Evolutionary conservation across 92 coral and sea anemone species (phyloP).

Genomic region (Actinernus sp.): DNA sequence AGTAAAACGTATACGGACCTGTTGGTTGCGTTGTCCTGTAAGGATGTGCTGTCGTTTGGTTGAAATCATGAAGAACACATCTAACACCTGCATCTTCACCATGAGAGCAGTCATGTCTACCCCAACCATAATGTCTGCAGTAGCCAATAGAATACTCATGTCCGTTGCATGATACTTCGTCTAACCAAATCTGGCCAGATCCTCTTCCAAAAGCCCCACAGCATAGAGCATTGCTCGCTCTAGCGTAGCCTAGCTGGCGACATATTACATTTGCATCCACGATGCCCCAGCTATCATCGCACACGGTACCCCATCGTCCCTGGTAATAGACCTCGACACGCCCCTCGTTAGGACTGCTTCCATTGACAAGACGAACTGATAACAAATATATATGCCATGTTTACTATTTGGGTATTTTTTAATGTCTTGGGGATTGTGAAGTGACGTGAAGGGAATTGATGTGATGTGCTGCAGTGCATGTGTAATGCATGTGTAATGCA

Average conservation of each 20-base stretch:
- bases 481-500: no score
- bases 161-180: slow-evolving; percentile 76
- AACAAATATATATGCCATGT: not conserved
- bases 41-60: no score
- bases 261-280: slow-evolving; percentile 70
- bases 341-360: not conserved
- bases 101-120: slow-evolving; percentile 77
- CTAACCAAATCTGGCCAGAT: slow-evolving; percentile 79
- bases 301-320: slow-evolving; percentile 47
- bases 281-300: slow-evolving; percentile 74
- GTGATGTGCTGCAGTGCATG: no score
- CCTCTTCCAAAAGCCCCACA: slow-evolving; percentile 70
- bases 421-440: no score
- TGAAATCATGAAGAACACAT: no score
- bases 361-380: slow-evolving; percentile 5
- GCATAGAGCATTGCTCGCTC: slow-evolving; percentile 44
- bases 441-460: no score
- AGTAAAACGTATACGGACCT: no score
- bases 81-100: slow-evolving; percentile 78
- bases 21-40: no score
- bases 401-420: no score
- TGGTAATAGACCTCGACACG: slow-evolving; percentile 5
- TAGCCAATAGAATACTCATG: slow-evolving; percentile 78
- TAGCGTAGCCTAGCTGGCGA: slow-evolving; percentile 76
- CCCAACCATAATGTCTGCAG: slow-evolving; percentile 78